Evolutionary conservation across 2,113 vertebrate genomes (phyloP).

Genomic region (Ceyx melanurus): DNA sequence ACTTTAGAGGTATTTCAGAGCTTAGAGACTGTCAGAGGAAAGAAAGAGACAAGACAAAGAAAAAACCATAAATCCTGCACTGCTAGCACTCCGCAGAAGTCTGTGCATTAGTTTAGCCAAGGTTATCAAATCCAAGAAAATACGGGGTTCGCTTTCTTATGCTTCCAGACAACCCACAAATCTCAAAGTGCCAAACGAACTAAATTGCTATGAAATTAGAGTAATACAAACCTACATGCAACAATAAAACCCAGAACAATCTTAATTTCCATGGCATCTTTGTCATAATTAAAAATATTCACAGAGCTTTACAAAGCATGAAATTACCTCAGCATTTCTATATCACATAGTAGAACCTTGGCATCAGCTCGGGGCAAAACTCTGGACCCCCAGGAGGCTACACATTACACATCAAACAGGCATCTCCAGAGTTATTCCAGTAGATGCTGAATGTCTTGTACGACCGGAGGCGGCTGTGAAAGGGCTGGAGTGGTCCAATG

Average conservation of each 20-base stretch:
- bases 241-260: conserved; percentile 35
- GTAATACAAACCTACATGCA: background rate
- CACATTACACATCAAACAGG: conserved; percentile 21
- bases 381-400: background rate
- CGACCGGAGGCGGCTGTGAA: background rate
- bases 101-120: background rate
- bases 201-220: conserved; percentile 51
- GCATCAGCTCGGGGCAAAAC: background rate
- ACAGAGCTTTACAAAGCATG: conserved; percentile 55
- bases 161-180: conserved; percentile 26
- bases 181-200: conserved; percentile 25
- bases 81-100: background rate
- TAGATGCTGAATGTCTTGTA: background rate
- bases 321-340: conserved; percentile 46
- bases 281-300: conserved; percentile 55
- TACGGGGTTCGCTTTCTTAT: background rate
- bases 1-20: background rate
- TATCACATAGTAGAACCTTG: conserved; percentile 1
- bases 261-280: conserved; percentile 31
- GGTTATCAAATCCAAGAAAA: conserved; percentile 45
- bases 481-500: background rate
- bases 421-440: background rate
- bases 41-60: background rate
- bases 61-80: background rate
- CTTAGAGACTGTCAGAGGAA: fast-evolving